Conservation (phyloP, 2,888 invertebrate species). For the Chrysolina oricalcia region DNA sequence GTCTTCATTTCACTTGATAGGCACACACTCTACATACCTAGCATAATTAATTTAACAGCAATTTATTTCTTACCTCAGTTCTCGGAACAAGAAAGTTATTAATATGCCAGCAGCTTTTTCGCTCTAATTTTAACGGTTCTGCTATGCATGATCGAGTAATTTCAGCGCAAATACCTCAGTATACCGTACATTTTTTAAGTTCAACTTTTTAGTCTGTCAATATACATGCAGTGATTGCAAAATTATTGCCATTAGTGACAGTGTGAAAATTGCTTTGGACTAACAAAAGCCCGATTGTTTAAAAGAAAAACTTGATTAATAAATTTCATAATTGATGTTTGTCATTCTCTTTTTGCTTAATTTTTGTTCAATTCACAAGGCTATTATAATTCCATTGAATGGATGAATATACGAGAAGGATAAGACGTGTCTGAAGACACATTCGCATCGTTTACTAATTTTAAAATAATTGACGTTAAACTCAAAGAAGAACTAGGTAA, state of each 20-base stretch:
- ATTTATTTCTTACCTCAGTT: slow-evolving; percentile 22
- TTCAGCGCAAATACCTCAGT: slow-evolving; percentile 34
- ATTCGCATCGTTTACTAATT: too few relatives aligned
- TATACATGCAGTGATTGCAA: background rate
- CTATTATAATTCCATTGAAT: too few relatives aligned
- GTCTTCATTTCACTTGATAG: slow-evolving; percentile 3
- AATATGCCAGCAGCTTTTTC: slow-evolving; percentile 37
- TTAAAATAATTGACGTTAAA: too few relatives aligned
- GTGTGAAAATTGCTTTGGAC: background rate
- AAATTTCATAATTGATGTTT: background rate
- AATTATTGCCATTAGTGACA: background rate
- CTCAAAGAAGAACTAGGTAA: too few relatives aligned
- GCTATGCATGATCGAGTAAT: slow-evolving; percentile 34
- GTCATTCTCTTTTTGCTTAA: background rate
- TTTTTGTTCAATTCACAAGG: too few relatives aligned
- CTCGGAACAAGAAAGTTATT: slow-evolving; percentile 38
- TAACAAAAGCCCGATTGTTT: background rate
- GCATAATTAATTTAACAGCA: slow-evolving; percentile 18
- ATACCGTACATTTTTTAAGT: slow-evolving; percentile 17
- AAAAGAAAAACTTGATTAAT: background rate
- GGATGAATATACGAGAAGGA: too few relatives aligned
- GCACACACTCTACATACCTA: slow-evolving; percentile 19
- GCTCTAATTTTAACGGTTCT: slow-evolving; percentile 36
- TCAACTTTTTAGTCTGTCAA: background rate
- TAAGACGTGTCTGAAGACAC: too few relatives aligned